A percentile compares a stretch with the other conserved stretches of the same genome.
phyloP scores from a whole-genome alignment of 2,888 invertebrate genomes.

The Epinotia nisella region DNA sequence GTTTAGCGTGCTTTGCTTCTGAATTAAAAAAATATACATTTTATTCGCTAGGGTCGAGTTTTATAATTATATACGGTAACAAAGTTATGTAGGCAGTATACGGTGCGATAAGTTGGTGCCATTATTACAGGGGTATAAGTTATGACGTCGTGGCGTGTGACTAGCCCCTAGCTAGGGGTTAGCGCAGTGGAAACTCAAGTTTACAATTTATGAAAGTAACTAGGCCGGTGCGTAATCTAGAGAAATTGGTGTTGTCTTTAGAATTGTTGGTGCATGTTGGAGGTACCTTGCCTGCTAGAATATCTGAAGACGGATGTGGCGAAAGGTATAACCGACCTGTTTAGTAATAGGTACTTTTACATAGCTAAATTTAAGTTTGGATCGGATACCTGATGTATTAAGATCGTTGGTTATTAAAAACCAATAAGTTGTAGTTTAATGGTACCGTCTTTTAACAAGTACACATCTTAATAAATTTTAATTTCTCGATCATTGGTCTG shows the following conservation, averaged over 20 bases:
- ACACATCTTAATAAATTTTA: constrained; percentile 2
- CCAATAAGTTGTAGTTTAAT: constrained; percentile 4
- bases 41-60: constrained; percentile 81
- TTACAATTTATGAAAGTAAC: constrained; percentile 10
- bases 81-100: constrained; percentile 84
- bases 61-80: constrained; percentile 79
- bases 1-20: constrained; percentile 85
- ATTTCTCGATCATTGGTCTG: neutral
- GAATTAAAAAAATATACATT: constrained; percentile 83
- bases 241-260: constrained; percentile 27
- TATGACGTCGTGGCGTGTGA: constrained; percentile 68
- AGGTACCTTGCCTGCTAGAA: constrained; percentile 2
- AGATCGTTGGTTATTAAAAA: constrained; percentile 16
- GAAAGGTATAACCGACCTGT: constrained; percentile 19
- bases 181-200: constrained; percentile 37
- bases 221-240: constrained; percentile 21
- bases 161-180: constrained; percentile 63
- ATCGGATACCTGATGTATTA: constrained; percentile 13
- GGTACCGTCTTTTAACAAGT: constrained; percentile 4
- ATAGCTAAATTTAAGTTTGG: constrained; percentile 13
- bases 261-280: constrained; percentile 29
- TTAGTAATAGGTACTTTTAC: constrained; percentile 5
- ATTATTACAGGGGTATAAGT: constrained; percentile 84
- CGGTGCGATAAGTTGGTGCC: constrained; percentile 85
- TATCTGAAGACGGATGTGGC: constrained; percentile 17